Conservation (phyloP, 1,140 invertebrate genomes). For the Sycobia sp. region DNA sequence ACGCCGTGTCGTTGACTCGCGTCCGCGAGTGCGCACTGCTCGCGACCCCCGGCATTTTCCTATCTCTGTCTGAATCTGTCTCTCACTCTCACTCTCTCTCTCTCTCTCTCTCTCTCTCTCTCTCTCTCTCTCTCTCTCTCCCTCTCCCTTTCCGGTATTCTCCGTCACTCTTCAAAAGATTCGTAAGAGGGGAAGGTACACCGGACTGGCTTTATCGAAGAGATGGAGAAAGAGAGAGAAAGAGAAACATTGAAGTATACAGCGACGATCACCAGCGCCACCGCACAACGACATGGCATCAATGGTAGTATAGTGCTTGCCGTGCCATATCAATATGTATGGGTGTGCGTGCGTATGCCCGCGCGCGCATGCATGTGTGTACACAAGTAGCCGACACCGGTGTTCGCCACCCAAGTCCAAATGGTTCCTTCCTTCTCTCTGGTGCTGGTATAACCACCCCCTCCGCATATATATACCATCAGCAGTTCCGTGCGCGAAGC, state of each 20-base stretch:
- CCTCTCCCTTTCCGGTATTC: too few relatives aligned
- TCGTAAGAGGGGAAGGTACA: too few relatives aligned
- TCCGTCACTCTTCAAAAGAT: too few relatives aligned
- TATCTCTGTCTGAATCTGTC: too few relatives aligned
- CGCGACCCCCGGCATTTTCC: too few relatives aligned
- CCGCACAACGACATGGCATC: too few relatives aligned
- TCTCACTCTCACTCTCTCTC: not conserved
- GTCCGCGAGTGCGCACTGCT: conserved; percentile 19
- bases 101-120: not conserved
- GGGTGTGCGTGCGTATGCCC: not conserved
- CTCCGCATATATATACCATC: too few relatives aligned
- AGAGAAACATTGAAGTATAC: not conserved
- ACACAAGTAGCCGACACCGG: not conserved
- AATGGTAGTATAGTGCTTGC: too few relatives aligned
- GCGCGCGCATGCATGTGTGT: too few relatives aligned
- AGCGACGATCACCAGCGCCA: not conserved
- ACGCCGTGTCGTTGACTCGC: conserved; percentile 10
- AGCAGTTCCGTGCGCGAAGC: too few relatives aligned
- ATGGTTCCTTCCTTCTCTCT: not conserved
- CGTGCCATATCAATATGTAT: not conserved
- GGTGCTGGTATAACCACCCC: too few relatives aligned
- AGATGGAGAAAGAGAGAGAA: not conserved
- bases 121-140: not conserved
- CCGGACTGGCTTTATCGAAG: too few relatives aligned
- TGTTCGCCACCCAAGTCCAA: not conserved